Conservation (phyloP, 1,140 invertebrate species). For the Papilio glaucus region DNA sequence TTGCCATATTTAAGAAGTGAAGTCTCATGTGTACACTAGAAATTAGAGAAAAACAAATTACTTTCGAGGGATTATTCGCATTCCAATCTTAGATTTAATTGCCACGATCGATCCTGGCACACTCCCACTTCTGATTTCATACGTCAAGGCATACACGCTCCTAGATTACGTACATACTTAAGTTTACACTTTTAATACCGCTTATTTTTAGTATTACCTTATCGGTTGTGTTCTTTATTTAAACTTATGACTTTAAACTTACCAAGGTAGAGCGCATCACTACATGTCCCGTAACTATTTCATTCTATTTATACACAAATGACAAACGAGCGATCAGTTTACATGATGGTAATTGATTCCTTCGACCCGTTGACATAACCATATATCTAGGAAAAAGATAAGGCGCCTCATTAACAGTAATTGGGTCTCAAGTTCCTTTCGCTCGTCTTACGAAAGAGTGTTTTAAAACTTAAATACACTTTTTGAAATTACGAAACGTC, state of each 20-base stretch:
- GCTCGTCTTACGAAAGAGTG: neutral
- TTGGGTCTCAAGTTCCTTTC: constrained; percentile 11
- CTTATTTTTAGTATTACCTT: no score
- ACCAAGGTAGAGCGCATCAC: neutral
- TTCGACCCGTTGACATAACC: neutral
- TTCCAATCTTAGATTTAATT: no score
- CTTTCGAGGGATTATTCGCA: no score
- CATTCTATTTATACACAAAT: neutral
- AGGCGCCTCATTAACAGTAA: neutral
- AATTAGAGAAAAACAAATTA: no score
- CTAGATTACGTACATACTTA: no score
- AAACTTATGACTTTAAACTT: neutral
- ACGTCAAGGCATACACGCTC: no score
- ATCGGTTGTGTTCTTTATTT: neutral
- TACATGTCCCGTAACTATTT: neutral
- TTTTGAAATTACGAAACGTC: neutral
- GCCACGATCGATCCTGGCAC: no score
- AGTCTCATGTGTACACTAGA: no score
- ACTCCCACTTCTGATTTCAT: no score
- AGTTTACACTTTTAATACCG: no score
- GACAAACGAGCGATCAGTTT: neutral
- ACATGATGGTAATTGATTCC: neutral
- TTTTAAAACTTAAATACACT: neutral
- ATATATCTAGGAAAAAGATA: neutral
- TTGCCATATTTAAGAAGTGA: no score